Base-by-base conservation (phyloP, 2,888 invertebrate genomes). In the Patella caerulea region DNA sequence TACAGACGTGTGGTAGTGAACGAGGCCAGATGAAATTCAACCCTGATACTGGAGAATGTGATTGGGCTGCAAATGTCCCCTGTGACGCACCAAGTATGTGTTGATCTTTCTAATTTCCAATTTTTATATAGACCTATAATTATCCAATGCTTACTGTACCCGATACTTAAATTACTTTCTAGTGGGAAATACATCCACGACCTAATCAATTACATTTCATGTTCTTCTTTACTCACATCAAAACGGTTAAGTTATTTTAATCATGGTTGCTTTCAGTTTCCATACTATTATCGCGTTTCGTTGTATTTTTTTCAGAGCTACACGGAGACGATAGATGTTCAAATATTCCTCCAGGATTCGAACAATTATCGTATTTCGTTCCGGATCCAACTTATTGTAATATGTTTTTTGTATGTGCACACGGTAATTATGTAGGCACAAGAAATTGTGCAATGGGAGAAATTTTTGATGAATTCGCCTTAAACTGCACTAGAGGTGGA, bases 351-450 rank as follows among this genome's bases (percentile, higher is more conserved):
- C 24, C 1, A 12, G 65, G 65, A 65, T 65, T 19, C 24, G 65
- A 65, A 24, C 19, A 65, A 14, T 65, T 24, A 3, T 19, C 65
- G 24, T 65, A 65, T 24, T 65, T 65, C 15, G 65, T 65, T 24
- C 14, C 65, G 19, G 19, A 65, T 65, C 65, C 65, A 12, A 4
- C 9, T 11, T 65, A 24, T 24, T 65, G 65, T 24, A 65, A 65
- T 14, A 65, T 65, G 65, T 65, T 12, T 65, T 65, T 19, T 24
- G 65, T 65, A 11, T 65, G 65, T 17, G 65, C 19, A 24, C 65
- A 65, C 9, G 65, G 65, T 65, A 65, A 65, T 24, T 65, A 65
- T 65, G 24, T 19, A 65, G 65, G 65, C 14, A 65, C 65, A 24
- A 65, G 65, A 65, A 65, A 65, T 24, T 65, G 65, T 65, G 24